Evolutionary conservation across 2,113 vertebrate genomes (phyloP).

Genomic region (Aix galericulata): DNA sequence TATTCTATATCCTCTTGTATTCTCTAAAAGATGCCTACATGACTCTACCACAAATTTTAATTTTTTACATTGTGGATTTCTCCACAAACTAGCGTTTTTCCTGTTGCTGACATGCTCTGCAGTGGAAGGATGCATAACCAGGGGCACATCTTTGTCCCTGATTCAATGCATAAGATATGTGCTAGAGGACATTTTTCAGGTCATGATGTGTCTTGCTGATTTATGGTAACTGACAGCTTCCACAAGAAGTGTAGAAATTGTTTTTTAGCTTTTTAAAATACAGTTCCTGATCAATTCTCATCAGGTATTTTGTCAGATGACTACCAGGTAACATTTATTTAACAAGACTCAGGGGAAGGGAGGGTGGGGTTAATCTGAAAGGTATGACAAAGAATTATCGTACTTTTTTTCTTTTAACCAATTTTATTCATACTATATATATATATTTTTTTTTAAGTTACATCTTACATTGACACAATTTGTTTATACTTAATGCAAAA

Average conservation of each 20-base stretch:
- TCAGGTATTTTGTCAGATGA: not conserved
- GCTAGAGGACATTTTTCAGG: not conserved
- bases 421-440: not conserved
- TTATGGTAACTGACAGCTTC: not conserved
- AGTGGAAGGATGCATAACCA: constrained; percentile 19
- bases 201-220: not conserved
- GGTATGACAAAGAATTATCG: not conserved
- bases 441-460: not conserved
- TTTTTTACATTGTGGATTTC: not conserved
- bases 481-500: not conserved
- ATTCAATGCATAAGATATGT: not conserved
- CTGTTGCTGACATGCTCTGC: constrained; percentile 25
- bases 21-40: fast-evolving
- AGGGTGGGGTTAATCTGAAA: not conserved
- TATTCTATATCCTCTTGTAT: not conserved
- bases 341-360: not conserved
- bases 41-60: not conserved
- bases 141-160: not conserved
- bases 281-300: not conserved
- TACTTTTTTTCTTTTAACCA: not conserved
- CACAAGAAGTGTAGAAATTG: not conserved
- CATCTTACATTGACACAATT: not conserved
- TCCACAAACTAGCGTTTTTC: not conserved
- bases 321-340: not conserved
- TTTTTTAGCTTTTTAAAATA: not conserved